Conservation (phyloP, 2,113 vertebrate genomes). For the Ammodytes dubius region DNA sequence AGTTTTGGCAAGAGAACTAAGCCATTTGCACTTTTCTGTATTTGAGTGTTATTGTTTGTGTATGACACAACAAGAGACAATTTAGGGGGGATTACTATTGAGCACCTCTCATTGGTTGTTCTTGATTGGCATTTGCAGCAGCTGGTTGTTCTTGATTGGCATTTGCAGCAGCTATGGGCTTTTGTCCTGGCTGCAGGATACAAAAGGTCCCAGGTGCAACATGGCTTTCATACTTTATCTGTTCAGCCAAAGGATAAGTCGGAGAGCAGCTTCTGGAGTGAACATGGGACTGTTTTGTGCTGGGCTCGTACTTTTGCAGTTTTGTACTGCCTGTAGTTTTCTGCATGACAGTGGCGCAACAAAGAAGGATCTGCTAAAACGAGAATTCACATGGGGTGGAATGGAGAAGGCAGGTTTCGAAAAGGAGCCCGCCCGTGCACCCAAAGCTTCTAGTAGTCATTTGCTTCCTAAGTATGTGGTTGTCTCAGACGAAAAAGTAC, state of each 20-base stretch:
- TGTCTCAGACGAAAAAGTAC: too few relatives aligned
- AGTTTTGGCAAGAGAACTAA: neutral
- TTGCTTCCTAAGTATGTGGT: too few relatives aligned
- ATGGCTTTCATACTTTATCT: accelerated
- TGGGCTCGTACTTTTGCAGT: conserved; percentile 9
- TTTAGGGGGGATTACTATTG: neutral
- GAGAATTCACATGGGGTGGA: too few relatives aligned
- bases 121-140: conserved; percentile 50
- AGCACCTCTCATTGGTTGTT: conserved; percentile 38
- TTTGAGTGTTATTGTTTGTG: neutral
- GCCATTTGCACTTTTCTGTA: neutral
- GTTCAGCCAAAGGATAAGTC: neutral
- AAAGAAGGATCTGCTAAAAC: too few relatives aligned
- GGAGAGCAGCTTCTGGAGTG: neutral
- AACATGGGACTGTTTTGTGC: conserved; percentile 50
- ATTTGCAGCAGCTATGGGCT: conserved; percentile 55
- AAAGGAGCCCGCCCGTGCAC: too few relatives aligned
- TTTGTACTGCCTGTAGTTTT: conserved; percentile 1
- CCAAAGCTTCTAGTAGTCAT: too few relatives aligned
- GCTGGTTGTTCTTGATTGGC: conserved; percentile 47
- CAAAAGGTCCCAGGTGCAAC: conserved; percentile 25
- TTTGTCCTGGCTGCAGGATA: conserved; percentile 15
- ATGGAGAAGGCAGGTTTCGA: too few relatives aligned
- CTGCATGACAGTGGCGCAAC: too few relatives aligned
- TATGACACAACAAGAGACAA: neutral